phyloP scores from a whole-genome alignment of 2,888 invertebrate genomes.

The Tipula helvola region DNA sequence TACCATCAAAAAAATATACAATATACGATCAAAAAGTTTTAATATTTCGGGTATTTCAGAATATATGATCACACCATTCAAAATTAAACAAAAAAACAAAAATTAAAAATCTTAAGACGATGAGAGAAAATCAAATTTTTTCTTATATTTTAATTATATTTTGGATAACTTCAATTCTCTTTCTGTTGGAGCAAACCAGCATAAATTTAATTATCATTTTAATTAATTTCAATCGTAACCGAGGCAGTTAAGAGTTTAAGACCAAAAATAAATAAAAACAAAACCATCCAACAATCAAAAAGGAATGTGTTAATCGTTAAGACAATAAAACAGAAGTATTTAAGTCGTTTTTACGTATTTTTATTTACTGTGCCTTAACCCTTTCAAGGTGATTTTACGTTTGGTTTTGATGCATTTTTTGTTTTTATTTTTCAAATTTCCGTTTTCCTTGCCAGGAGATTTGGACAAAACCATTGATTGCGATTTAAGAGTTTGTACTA shows the following conservation, averaged over 20 bases:
- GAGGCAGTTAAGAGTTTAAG: not conserved
- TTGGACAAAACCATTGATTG: not conserved
- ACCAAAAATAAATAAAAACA: not conserved
- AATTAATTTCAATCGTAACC: constrained; percentile 4
- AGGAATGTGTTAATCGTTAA: constrained; percentile 4
- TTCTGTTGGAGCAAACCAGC: not conserved
- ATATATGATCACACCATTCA: not conserved
- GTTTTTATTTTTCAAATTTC: not conserved
- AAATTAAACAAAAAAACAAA: not conserved
- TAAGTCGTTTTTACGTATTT: not conserved
- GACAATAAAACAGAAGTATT: constrained; percentile 4
- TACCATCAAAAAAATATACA: not conserved
- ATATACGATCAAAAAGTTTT: not conserved
- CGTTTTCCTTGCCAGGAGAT: not conserved
- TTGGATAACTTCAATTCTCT: not conserved
- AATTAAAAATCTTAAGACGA: not conserved
- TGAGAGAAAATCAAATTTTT: not conserved
- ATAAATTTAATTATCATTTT: constrained; percentile 4
- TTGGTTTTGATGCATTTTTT: not conserved
- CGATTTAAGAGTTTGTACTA: not conserved
- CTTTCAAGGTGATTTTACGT: not conserved
- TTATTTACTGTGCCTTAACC: not conserved
- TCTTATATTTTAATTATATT: not conserved
- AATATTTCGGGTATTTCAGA: not conserved
- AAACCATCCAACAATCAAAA: not conserved